Percentiles rank a stretch among this genome's conserved stretches.
Conservation (phyloP, 2,113 vertebrate species). For the Thinocorus orbignyianus region DNA sequence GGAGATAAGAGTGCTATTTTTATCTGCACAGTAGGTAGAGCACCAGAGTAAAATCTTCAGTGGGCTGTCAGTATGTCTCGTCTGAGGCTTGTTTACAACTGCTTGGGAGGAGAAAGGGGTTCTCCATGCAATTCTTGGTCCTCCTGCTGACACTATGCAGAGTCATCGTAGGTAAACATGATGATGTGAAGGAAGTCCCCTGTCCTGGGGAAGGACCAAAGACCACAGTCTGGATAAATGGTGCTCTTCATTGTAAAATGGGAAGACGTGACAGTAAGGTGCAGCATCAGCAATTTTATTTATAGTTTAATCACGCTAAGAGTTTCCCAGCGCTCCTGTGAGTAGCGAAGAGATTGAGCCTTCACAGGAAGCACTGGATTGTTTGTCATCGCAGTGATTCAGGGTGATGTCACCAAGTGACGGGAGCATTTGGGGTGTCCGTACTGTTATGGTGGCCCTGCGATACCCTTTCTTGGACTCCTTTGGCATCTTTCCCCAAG, state of each 20-base stretch:
- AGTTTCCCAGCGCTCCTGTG: not conserved
- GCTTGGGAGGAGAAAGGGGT: not conserved
- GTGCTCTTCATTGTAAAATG: not conserved
- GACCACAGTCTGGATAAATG: not conserved
- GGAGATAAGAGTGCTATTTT: constrained; percentile 27
- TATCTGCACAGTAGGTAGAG: not conserved
- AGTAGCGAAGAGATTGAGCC: not conserved
- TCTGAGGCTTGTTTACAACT: not conserved
- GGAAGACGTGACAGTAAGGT: not conserved
- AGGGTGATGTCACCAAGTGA: not conserved
- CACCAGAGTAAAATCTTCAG: not conserved
- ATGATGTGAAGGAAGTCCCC: not conserved
- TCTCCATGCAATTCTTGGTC: not conserved
- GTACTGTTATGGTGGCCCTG: not conserved
- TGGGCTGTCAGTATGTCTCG: not conserved
- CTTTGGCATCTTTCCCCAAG: not conserved
- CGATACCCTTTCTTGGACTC: not conserved
- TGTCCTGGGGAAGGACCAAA: not conserved
- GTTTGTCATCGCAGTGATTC: not conserved
- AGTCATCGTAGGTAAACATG: accelerated
- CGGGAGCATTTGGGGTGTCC: not conserved
- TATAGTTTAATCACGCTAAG: not conserved
- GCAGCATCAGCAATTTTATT: not conserved
- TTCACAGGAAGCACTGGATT: accelerated
- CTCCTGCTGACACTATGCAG: not conserved